These are phyloP conservation scores for Apamea monoglypha DNA, from an alignment of 2,888 invertebrate species.

Conservation along the genomic window DNA sequence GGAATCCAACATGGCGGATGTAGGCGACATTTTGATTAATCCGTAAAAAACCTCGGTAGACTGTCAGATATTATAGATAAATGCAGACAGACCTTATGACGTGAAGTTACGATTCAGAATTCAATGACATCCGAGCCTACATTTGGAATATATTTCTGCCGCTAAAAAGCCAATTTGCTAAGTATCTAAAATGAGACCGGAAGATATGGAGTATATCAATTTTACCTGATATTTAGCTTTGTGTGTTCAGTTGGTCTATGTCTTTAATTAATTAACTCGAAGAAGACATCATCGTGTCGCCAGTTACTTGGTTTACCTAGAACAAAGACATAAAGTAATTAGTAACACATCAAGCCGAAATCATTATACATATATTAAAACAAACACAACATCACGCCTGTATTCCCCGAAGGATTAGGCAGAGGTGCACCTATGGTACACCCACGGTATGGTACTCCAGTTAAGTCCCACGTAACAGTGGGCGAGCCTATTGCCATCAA, in stretches of 20 bases:
- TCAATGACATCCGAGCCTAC: background rate
- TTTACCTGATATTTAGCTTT: background rate
- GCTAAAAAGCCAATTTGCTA: background rate
- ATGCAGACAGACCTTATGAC: background rate
- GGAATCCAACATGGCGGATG: conserved; percentile 34
- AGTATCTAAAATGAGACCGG: background rate
- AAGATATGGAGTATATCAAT: background rate
- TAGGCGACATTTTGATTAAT: conserved; percentile 42
- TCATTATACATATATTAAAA: background rate
- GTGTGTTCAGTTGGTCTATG: background rate
- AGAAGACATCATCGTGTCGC: background rate
- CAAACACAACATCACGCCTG: too few species aligned
- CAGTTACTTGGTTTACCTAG: conserved; percentile 5
- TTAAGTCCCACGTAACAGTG: too few species aligned
- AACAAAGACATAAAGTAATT: background rate
- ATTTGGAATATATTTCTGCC: conserved; percentile 27
- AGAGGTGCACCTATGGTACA: too few species aligned
- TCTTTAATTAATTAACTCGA: background rate
- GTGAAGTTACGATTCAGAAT: conserved; percentile 19
- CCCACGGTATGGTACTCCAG: too few species aligned
- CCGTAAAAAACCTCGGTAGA: background rate
- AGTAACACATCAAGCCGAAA: background rate
- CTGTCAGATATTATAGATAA: background rate
- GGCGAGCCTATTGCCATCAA: too few species aligned
- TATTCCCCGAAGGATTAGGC: too few species aligned